phyloP scores from a whole-genome alignment of 2,113 vertebrate genomes.

The Ceuthmochares aereus region DNA sequence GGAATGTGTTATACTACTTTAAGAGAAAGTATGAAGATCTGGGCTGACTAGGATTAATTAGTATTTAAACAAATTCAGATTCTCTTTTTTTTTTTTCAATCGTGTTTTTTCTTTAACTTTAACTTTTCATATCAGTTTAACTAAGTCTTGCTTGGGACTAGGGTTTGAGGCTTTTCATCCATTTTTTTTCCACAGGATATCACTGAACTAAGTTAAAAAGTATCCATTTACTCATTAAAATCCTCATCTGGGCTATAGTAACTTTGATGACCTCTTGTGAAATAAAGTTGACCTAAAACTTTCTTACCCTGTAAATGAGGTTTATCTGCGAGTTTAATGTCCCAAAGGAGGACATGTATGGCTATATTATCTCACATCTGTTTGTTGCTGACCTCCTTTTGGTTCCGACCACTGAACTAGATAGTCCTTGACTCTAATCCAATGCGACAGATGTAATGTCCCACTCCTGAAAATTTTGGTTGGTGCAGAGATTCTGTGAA shows the following conservation, averaged over 20 bases:
- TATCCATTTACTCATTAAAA: not conserved
- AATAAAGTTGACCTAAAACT: not conserved
- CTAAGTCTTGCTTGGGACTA: not conserved
- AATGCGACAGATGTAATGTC: not conserved
- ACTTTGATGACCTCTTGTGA: not conserved
- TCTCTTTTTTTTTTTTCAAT: not conserved
- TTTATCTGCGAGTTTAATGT: not conserved
- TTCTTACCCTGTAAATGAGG: not conserved
- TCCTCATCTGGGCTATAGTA: not conserved
- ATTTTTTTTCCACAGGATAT: not conserved
- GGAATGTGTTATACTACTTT: not conserved
- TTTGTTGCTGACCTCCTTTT: constrained; percentile 30
- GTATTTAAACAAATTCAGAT: not conserved
- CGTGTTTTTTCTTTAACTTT: not conserved
- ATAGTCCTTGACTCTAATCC: not conserved
- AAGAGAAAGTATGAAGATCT: not conserved
- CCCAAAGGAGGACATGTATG: not conserved
- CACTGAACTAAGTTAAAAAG: not conserved
- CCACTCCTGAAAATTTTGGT: not conserved
- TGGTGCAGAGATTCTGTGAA: not conserved
- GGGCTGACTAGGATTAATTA: not conserved
- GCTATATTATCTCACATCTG: not conserved
- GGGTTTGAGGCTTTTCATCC: fast-evolving
- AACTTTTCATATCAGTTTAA: not conserved
- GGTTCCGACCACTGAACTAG: not conserved